Evolutionary conservation across 2,888 invertebrate species (phyloP).

Genomic region (Eucriotettix oculatus): DNA sequence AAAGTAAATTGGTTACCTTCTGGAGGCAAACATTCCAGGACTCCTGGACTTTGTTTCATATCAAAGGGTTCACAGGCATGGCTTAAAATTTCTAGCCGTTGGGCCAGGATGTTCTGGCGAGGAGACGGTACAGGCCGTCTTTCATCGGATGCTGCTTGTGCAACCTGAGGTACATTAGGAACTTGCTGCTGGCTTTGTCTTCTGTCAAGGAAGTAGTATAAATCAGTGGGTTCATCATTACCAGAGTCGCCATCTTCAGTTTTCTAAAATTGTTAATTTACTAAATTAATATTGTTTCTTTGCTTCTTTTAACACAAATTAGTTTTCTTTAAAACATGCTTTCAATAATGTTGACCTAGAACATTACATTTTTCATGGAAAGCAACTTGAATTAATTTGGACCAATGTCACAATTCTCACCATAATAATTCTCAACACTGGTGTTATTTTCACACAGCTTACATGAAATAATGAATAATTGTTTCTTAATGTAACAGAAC

Average conservation of each 20-base stretch:
- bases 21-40: constrained; percentile 53
- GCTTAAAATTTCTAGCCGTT: constrained; percentile 41
- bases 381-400: too few species aligned
- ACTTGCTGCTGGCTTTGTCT: constrained; percentile 24
- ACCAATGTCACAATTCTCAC: too few species aligned
- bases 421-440: too few species aligned
- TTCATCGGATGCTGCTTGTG: not conserved
- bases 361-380: not conserved
- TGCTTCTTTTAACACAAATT: not conserved
- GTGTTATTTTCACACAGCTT: too few species aligned
- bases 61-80: constrained; percentile 40
- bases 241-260: constrained; percentile 87
- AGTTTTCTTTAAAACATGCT: not conserved
- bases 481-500: too few species aligned
- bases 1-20: constrained; percentile 33
- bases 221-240: constrained; percentile 79
- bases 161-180: constrained; percentile 10
- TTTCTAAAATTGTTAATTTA: constrained; percentile 28
- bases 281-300: not conserved
- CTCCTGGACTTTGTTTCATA: constrained; percentile 35
- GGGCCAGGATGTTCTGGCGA: constrained; percentile 25
- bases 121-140: not conserved
- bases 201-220: constrained; percentile 35
- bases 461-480: too few species aligned
- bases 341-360: not conserved